phyloP scores from a whole-genome alignment of 1,140 invertebrate species.

The Atta texana region DNA sequence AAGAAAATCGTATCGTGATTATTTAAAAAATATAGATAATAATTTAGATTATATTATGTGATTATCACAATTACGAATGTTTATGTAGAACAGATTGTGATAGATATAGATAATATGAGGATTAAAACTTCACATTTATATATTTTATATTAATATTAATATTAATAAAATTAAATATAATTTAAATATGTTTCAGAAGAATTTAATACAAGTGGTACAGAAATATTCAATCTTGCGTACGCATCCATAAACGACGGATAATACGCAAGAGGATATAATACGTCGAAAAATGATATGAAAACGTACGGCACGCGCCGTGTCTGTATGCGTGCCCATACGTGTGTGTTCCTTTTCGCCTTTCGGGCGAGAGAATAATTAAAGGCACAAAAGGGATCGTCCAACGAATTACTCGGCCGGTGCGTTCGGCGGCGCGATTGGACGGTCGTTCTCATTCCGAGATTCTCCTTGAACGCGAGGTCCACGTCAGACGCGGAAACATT shows the following conservation, averaged over 20 bases:
- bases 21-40: neutral
- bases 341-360: slow-evolving; percentile 71
- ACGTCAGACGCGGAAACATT: slow-evolving; percentile 77
- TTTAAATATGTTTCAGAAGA: neutral
- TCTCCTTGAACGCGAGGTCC: slow-evolving; percentile 76
- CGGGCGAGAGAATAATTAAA: slow-evolving; percentile 76
- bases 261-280: slow-evolving; percentile 59
- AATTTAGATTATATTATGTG: neutral
- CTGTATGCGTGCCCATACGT: slow-evolving; percentile 39
- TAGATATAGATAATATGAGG: neutral
- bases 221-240: neutral
- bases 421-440: slow-evolving; percentile 73
- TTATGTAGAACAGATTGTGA: neutral
- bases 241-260: slow-evolving; percentile 28
- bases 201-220: neutral
- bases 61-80: neutral
- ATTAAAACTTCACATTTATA: neutral
- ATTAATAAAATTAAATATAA: neutral
- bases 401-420: slow-evolving; percentile 76
- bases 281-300: slow-evolving; percentile 68
- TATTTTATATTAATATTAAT: slow-evolving; percentile 19
- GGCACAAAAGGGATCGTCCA: slow-evolving; percentile 76
- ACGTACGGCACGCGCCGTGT: slow-evolving; percentile 49
- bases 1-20: neutral
- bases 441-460: slow-evolving; percentile 78